Base-by-base conservation (phyloP, 2,888 invertebrate genomes). In the Monochamus alternatus region DNA sequence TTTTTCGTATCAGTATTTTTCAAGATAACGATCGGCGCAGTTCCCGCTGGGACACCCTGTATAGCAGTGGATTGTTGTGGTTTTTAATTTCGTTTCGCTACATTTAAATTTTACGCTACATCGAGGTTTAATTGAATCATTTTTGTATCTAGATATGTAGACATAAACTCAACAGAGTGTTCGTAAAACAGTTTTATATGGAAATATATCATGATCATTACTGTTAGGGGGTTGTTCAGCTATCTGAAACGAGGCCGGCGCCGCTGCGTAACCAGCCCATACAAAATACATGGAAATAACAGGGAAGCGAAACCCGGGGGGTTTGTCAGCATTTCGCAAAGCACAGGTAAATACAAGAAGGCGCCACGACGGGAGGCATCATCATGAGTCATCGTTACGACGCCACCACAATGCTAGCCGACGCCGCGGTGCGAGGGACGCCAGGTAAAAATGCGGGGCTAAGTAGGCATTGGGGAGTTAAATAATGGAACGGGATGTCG, bases 371-470 rank as follows among this genome's bases (percentile, higher is more conserved):
- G 72, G 77, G 72, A 68, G 77, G 74, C 69, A 70, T 76, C 73
- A 55, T 73, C 55, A 68, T 77, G 77, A 77, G 72, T 75, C 77
- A 75, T 77, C 75, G 75, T 77, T 73, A 73, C 75, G 77, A 75
- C 75, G 77, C 70, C 75, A 64, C 74, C 64, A 52, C 71, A 63
- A 69, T 32, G 69, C 47, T 32, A 63, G 63, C 63, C 71, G 71
- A 71, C 71, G 71, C 71, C 77, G 72, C 58, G 38, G 32, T 66
- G 32, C 62, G 51, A 65, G 14, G 73, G 73, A 73, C 73, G 73
- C 66, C 69, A 73, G 73, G 76, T 76, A 66, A 64, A 73, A 65
- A 60, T 51, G 55, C 69, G 76, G 76, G 76, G 70, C 69, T 69
- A 64, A 22, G 38, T 43, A 51, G 68, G 63, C 63, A 51, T 62